These are phyloP conservation scores for Zaprionus kolodkinae DNA, from an alignment of 1,140 invertebrate species.

Conservation along the genomic window DNA sequence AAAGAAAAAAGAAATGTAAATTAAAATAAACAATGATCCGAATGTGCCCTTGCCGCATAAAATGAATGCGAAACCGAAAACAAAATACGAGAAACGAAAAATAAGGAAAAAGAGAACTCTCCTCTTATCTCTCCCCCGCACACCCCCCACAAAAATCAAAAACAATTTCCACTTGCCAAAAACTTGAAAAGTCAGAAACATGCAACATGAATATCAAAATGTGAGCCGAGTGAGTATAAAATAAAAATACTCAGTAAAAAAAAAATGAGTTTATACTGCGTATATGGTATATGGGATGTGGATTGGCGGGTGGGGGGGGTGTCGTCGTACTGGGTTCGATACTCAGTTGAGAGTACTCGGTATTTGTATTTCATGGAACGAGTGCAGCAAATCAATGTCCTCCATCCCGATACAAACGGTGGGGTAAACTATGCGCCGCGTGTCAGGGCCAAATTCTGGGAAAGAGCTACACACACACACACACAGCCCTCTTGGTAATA, in stretches of 20 bases:
- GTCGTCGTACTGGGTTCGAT: conserved; percentile 13
- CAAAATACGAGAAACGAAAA: conserved; percentile 1
- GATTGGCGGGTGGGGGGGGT: too few relatives aligned
- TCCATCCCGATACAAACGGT: conserved; percentile 20
- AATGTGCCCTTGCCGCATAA: neutral
- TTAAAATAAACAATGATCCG: conserved; percentile 68
- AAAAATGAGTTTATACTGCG: conserved; percentile 30
- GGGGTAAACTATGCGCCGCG: conserved; percentile 59
- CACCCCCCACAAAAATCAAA: conserved; percentile 38
- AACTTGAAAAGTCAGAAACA: conserved; percentile 80
- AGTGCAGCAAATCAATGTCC: conserved; percentile 80
- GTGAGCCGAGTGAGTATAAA: conserved; percentile 31
- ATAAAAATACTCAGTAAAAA: conserved; percentile 43
- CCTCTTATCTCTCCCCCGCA: neutral
- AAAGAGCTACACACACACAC: conserved; percentile 39
- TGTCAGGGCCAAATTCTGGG: conserved; percentile 74
- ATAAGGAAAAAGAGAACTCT: conserved; percentile 18
- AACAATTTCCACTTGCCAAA: conserved; percentile 63
- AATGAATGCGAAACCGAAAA: conserved; percentile 13
- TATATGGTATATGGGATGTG: neutral
- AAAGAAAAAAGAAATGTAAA: conserved; percentile 67
- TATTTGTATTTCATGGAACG: conserved; percentile 69
- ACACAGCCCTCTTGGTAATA: conserved; percentile 71
- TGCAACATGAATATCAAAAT: conserved; percentile 82
- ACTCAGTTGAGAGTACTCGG: conserved; percentile 48